Conservation (phyloP, 2,797 vertebrate species). For the Streptopelia turtur region DNA sequence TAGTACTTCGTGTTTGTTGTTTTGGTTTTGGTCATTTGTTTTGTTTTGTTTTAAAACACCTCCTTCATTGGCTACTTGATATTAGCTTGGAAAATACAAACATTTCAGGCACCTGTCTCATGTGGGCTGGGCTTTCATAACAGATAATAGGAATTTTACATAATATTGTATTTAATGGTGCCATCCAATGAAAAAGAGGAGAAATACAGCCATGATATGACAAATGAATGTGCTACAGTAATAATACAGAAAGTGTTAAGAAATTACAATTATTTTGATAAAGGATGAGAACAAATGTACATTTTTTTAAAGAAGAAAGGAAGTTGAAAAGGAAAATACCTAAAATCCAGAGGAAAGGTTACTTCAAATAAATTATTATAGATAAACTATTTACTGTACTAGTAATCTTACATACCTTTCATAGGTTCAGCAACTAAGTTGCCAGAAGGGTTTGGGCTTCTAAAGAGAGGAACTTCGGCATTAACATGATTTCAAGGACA, state of each 20-base stretch:
- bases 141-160: neutral
- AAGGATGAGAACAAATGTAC: neutral
- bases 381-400: neutral
- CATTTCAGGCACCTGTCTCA: neutral
- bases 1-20: neutral
- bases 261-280: neutral
- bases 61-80: neutral
- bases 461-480: rapidly evolving
- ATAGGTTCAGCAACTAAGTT: neutral
- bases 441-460: neutral
- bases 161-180: neutral
- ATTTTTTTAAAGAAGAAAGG: neutral
- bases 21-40: no score
- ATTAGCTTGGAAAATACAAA: neutral
- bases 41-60: neutral
- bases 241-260: neutral
- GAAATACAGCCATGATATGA: neutral
- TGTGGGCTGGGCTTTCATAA: neutral
- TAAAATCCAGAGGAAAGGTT: neutral
- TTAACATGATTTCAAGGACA: neutral
- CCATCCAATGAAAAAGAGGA: neutral
- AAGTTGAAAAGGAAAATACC: neutral
- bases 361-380: neutral
- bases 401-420: neutral
- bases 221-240: neutral